Percentiles rank a stretch among this genome's conserved stretches.
Evolutionary conservation across 2,888 invertebrate species (phyloP).

Genomic region (Neuroscelio doddi): DNA sequence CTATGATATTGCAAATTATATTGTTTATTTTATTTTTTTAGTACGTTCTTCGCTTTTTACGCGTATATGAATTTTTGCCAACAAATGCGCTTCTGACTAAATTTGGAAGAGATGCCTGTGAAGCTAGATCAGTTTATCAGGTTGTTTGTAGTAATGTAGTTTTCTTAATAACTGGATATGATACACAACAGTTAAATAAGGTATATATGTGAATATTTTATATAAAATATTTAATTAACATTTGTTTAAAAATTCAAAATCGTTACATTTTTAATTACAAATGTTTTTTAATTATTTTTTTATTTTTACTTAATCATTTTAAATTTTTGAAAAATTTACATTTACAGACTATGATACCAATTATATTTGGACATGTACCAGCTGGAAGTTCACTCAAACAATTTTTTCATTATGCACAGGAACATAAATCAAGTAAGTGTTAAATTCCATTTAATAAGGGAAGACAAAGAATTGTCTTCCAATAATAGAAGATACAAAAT

Average conservation of each 20-base stretch:
- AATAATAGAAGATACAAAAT: too few species aligned
- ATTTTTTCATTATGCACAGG: conserved; percentile 82
- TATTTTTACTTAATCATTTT: not conserved
- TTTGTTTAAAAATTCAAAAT: not conserved
- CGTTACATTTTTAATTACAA: not conserved
- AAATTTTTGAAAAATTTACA: conserved; percentile 3
- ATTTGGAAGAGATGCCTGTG: conserved; percentile 58
- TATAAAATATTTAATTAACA: conserved; percentile 5
- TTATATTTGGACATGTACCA: conserved; percentile 79
- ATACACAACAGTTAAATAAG: conserved; percentile 75
- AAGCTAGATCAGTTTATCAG: conserved; percentile 71
- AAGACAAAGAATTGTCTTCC: too few species aligned
- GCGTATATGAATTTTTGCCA: conserved; percentile 56
- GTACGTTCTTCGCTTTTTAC: conserved; percentile 51
- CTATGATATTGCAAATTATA: too few species aligned
- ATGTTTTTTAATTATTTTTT: not conserved
- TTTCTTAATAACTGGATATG: conserved; percentile 78
- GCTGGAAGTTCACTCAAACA: conserved; percentile 82
- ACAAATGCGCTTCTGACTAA: conserved; percentile 59
- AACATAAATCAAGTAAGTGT: conserved; percentile 32
- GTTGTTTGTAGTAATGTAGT: conserved; percentile 79
- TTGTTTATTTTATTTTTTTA: too few species aligned
- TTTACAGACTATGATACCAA: conserved; percentile 79
- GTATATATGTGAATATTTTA: conserved; percentile 70
- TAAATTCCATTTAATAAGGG: not conserved